These are phyloP conservation scores for Apotomis capreana DNA, from an alignment of 2,888 invertebrate species.

Conservation along the genomic window DNA sequence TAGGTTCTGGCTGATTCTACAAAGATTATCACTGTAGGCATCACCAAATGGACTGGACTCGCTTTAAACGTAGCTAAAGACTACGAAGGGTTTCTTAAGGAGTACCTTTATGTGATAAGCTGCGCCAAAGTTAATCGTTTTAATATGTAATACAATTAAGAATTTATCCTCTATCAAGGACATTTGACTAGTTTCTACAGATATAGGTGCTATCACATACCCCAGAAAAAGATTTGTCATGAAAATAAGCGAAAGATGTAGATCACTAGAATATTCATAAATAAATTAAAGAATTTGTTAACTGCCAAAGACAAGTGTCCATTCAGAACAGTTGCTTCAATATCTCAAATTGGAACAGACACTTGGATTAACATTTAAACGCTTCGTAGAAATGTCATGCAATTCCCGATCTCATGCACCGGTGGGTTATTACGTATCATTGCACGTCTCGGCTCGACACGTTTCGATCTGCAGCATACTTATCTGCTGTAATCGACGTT, in stretches of 20 bases:
- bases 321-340: not conserved
- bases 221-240: too few species aligned
- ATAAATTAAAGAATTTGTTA: not conserved
- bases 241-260: not conserved
- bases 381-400: conserved; percentile 21
- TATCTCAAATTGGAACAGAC: conserved; percentile 9
- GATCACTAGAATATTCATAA: not conserved
- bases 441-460: conserved; percentile 44
- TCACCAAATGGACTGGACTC: too few species aligned
- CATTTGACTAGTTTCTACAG: not conserved
- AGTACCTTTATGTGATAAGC: not conserved
- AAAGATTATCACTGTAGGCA: too few species aligned
- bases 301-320: not conserved
- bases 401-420: conserved; percentile 42
- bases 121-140: not conserved
- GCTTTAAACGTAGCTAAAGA: too few species aligned
- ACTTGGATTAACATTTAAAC: conserved; percentile 10
- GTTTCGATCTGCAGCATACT: conserved; percentile 33
- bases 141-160: not conserved
- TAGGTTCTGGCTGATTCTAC: too few species aligned
- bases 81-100: too few species aligned
- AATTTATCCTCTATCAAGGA: not conserved
- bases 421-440: conserved; percentile 47
- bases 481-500: conserved; percentile 34
- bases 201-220: not conserved